phyloP scores from a whole-genome alignment of 92 coral and sea anemone species.

The Phenganax stokvisi region DNA sequence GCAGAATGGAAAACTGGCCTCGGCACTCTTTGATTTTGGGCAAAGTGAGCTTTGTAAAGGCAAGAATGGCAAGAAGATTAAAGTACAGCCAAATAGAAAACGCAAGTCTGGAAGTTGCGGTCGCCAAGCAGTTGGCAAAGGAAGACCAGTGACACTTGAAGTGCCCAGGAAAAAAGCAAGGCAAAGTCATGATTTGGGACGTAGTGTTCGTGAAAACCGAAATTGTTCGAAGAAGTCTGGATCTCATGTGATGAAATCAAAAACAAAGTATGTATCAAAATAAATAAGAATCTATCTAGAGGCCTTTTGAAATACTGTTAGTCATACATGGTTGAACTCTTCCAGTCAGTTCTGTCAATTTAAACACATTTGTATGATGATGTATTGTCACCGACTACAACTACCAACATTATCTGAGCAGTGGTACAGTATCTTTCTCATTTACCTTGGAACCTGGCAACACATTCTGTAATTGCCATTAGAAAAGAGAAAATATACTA shows the following conservation, averaged over 20 bases:
- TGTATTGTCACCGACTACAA: conserved; percentile 7
- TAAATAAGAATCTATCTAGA: conserved; percentile 3
- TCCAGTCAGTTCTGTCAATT: conserved; percentile 3
- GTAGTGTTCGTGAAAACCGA: conserved; percentile 41
- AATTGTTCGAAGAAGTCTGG: conserved; percentile 50
- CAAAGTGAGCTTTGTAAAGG: conserved; percentile 39
- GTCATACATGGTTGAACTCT: conserved; percentile 1
- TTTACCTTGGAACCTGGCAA: no score
- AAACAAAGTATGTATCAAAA: background rate
- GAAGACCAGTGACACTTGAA: conserved; percentile 42
- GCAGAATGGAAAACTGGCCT: conserved; percentile 48
- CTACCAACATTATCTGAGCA: background rate
- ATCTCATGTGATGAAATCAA: conserved; percentile 45
- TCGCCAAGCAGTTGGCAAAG: conserved; percentile 58
- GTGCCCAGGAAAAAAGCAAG: conserved; percentile 46
- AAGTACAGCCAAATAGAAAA: conserved; percentile 57
- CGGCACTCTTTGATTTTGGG: conserved; percentile 59
- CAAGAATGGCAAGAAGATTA: conserved; percentile 45
- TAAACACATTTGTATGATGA: conserved; percentile 2
- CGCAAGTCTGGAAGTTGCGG: conserved; percentile 54
- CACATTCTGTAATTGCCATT: no score
- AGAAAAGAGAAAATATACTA: background rate
- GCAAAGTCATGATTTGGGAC: conserved; percentile 31
- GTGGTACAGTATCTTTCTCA: no score
- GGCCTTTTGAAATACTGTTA: conserved; percentile 3